Evolutionary conservation across 2,888 invertebrate species (phyloP), one percentile per base, ranked within the genome.

Genomic region (Dryocosmus kuriphilus): DNA sequence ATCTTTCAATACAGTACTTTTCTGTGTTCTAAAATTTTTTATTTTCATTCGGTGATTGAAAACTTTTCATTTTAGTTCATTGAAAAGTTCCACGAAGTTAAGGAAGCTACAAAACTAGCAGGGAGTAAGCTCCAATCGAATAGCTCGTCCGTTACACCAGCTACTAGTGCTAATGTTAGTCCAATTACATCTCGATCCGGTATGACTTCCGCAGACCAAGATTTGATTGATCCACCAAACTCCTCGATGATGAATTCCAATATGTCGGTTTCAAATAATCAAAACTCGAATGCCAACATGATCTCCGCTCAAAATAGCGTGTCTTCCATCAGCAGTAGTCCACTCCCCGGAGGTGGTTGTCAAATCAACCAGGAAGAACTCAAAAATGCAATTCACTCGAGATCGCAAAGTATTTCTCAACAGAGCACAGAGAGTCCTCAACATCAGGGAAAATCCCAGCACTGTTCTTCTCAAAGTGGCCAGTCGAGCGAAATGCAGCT

Each of bases 1-100:
- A 11, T 4, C 32, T 63, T 71, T 24, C 14, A 24, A 24, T 35
- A 14, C 73, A 41, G 6, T 61, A 75, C 78, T 78, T 83, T 89
- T 79, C 75, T 30, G 8, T 61, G 77, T 51, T 77, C n/a, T n/a
- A n/a, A n/a, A n/a, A 41, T 63, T 75, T 67, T 16, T 75, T 24
- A 62, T 60, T 77, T 63, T 35, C 6, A 46, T 8, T 55, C 3
- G 24, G 24, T 32, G 60, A n/a, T 35, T 63, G 5, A 30, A 8
- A 63, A 22, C n/a, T 27, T 46, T 19, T 1, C 46, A 46, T 81
- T 77, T 0, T 93, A 97, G 97, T 99, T 99, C 93, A 98, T 98
- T 87, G 98, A 99, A 92, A 98, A 99, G 92, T 99, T 99, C 92
- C 98, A 98, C 93, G 98, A 99, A 92, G 98, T 99, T 35, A 98